phyloP scores from a whole-genome alignment of 2,888 invertebrate genomes.

The Cosmorhoe ocellata region DNA sequence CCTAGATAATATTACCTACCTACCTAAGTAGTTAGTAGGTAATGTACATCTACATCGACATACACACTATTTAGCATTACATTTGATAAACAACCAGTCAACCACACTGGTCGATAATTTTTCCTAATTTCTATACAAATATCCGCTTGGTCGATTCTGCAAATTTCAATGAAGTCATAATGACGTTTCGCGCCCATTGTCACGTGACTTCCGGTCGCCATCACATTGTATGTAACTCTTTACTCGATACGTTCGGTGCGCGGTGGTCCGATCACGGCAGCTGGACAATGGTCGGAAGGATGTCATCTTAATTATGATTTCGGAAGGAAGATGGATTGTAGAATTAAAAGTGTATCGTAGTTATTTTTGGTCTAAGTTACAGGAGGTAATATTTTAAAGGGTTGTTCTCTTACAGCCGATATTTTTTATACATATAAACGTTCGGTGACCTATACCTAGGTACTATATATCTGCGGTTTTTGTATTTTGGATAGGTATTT shows the following conservation, averaged over 20 bases:
- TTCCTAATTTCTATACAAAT: slow-evolving; percentile 5
- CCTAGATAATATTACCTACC: no score
- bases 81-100: no score
- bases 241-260: slow-evolving; percentile 41
- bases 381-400: no score
- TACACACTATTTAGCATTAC: no score
- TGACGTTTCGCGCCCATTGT: slow-evolving; percentile 29
- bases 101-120: no score
- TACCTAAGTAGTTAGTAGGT: no score
- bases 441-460: no score
- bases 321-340: slow-evolving; percentile 27
- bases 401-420: no score
- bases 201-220: slow-evolving; percentile 5
- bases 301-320: slow-evolving; percentile 29
- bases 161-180: slow-evolving; percentile 36
- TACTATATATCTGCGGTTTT: no score
- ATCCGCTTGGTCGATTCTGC: slow-evolving; percentile 38
- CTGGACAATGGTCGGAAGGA: slow-evolving; percentile 18
- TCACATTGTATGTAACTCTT: slow-evolving; percentile 38
- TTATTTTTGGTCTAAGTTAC: slow-evolving; percentile 15
- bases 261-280: slow-evolving; percentile 39
- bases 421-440: no score
- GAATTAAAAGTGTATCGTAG: neutral
- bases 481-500: no score
- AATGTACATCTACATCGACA: no score